Base-by-base conservation (phyloP, 1,140 invertebrate genomes). In the Drosophila seguyi region DNA sequence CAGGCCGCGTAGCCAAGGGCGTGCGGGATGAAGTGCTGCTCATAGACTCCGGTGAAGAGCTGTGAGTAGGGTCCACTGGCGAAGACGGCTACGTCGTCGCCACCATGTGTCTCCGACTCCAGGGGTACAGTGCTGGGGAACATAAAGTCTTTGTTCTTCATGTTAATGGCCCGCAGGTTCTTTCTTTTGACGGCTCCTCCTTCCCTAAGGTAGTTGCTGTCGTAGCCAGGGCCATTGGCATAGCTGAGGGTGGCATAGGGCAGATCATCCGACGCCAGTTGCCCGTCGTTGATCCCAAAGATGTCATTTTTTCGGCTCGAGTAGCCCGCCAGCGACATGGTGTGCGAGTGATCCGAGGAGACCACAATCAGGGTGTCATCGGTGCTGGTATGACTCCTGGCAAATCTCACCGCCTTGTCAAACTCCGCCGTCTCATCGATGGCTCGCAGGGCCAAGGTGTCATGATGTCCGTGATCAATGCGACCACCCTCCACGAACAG, bases 401-500 rank as follows among this genome's bases (percentile, higher is more conserved):
- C 95, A 61, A 92, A 94, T 45, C 94, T 84, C 7, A 97, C 94
- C 0, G 96, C 95, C 83, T 96, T 95, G 2, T 95, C 93, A 74
- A 96, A 91, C 95, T 95, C 87, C 94, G 94, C 75, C 1, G 96
- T 96, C 88, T 97, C 96, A 75, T 96, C 95, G 1, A 96, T 81
- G 5, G 96, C 96, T 7, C 95, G 92, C 13, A 94, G 93, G 0
- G 95, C 96, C 53, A 94, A 91, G 47, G 94, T 95, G 48, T 94
- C 93, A 75, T 97, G 96, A 88, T 97, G 96, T 1, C 95, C 96
- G 60, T 95, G 94, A 92, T 97, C 96, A 58, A 97, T 97, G 79
- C 95, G 93, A 6, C 95, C 96, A 57, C 94, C 95, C 92, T 95
- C 95, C 3, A 95, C 94, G 56, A 95, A 94, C 0, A 95, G 91